phyloP scores from a whole-genome alignment of 2,888 invertebrate species.

The Latheticus oryzae region DNA sequence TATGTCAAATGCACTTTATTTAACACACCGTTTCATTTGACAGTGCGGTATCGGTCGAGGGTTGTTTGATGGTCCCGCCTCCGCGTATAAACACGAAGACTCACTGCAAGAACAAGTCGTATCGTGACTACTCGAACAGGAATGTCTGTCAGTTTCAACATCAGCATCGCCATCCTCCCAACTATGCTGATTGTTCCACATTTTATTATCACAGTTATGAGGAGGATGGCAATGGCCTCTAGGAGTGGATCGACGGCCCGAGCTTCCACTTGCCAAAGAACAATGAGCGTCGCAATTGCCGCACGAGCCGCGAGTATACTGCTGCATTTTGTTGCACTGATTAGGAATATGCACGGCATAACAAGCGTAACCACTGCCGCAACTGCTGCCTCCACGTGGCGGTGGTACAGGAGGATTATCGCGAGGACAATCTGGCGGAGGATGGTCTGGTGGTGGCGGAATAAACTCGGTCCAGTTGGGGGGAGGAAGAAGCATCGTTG shows the following conservation, averaged over 20 bases:
- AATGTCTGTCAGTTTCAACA: slow-evolving; percentile 66
- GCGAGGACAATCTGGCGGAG: slow-evolving; percentile 69
- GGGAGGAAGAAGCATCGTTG: slow-evolving; percentile 75
- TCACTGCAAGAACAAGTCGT: slow-evolving; percentile 74
- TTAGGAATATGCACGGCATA: slow-evolving; percentile 63
- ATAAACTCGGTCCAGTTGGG: slow-evolving; percentile 72
- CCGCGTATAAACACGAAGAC: slow-evolving; percentile 73
- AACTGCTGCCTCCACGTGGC: slow-evolving; percentile 61
- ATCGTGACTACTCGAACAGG: slow-evolving; percentile 68
- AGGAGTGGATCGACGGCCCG: slow-evolving; percentile 59
- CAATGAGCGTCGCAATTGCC: slow-evolving; percentile 62
- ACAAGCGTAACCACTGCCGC: slow-evolving; percentile 60
- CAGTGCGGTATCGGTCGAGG: slow-evolving; percentile 53
- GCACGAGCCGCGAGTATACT: slow-evolving; percentile 59
- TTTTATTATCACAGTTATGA: slow-evolving; percentile 61
- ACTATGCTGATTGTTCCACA: slow-evolving; percentile 59
- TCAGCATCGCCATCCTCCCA: slow-evolving; percentile 65
- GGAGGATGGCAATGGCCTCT: slow-evolving; percentile 58
- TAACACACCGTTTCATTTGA: slow-evolving; percentile 55
- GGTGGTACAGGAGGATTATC: slow-evolving; percentile 60
- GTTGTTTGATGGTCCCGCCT: slow-evolving; percentile 66
- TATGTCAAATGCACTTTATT: slow-evolving; percentile 32
- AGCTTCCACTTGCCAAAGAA: slow-evolving; percentile 63
- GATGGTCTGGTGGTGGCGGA: slow-evolving; percentile 72
- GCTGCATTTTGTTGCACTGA: slow-evolving; percentile 52